These are phyloP conservation scores for Seira sanloemensis DNA, from an alignment of 2,888 invertebrate genomes.

Conservation along the genomic window DNA sequence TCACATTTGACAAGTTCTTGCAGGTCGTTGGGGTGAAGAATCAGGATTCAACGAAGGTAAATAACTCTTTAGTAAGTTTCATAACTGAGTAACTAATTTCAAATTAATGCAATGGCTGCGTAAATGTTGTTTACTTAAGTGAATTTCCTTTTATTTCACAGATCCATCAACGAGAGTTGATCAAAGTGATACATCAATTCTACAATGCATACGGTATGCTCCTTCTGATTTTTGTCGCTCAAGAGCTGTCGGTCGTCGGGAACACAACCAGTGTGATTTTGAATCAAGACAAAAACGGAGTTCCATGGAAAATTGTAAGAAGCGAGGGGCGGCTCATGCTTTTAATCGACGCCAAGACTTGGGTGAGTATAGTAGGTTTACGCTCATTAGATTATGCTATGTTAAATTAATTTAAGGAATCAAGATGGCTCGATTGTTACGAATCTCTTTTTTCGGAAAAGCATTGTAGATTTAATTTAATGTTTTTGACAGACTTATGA, in stretches of 20 bases:
- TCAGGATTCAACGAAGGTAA: neutral
- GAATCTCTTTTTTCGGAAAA: neutral
- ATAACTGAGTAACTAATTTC: neutral
- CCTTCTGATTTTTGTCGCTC: neutral
- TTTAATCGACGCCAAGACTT: neutral
- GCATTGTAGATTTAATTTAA: too few species aligned
- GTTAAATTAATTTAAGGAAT: neutral
- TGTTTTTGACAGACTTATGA: neutral
- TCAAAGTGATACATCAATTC: neutral
- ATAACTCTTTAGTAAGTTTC: neutral
- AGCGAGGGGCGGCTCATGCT: neutral
- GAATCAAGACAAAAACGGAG: too few species aligned
- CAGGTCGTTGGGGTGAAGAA: neutral
- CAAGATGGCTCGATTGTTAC: neutral
- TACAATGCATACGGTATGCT: neutral
- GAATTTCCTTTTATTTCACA: neutral
- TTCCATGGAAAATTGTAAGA: too few species aligned
- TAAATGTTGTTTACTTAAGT: neutral
- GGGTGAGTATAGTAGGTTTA: too few species aligned
- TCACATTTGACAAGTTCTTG: slow-evolving; percentile 21
- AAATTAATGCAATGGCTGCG: neutral
- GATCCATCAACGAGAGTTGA: neutral
- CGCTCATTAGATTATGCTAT: too few species aligned
- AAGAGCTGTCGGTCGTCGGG: neutral
- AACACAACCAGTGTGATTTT: neutral